Conservation (phyloP, 2,113 vertebrate genomes). For the Rhagologus leucostigma region DNA sequence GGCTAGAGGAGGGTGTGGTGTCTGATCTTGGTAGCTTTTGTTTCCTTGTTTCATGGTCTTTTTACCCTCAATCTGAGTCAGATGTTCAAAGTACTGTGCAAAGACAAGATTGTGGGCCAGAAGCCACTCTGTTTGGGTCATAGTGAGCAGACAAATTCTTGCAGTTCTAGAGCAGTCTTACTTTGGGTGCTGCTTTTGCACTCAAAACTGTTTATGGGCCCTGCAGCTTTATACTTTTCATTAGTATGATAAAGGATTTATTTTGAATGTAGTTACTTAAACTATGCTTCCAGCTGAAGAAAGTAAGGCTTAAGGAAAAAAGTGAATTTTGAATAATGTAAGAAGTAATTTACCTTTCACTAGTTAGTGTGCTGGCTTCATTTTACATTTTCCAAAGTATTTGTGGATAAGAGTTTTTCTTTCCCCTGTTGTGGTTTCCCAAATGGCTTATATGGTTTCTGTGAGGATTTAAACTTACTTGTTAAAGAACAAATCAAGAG, state of each 20-base stretch:
- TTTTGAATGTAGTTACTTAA: neutral
- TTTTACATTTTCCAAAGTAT: neutral
- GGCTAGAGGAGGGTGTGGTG: neutral
- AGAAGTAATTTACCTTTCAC: neutral
- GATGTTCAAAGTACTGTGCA: neutral
- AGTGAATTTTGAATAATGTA: neutral
- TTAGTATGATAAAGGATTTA: neutral
- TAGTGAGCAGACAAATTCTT: neutral
- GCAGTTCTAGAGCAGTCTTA: neutral
- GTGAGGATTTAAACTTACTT: neutral
- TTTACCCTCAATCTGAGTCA: neutral
- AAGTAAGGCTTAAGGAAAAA: neutral
- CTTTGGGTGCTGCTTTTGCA: neutral
- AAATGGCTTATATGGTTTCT: neutral
- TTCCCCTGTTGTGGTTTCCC: neutral
- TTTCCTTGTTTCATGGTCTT: neutral
- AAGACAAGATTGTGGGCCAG: neutral
- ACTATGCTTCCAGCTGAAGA: neutral
- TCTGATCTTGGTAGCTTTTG: neutral
- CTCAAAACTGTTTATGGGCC: neutral
- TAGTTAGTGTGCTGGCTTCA: neutral
- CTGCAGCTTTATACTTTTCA: neutral
- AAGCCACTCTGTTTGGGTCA: neutral
- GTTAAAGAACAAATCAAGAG: neutral
- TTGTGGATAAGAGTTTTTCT: neutral